phyloP scores from a whole-genome alignment of 1,140 invertebrate genomes.

The Aradophagus sp. region DNA sequence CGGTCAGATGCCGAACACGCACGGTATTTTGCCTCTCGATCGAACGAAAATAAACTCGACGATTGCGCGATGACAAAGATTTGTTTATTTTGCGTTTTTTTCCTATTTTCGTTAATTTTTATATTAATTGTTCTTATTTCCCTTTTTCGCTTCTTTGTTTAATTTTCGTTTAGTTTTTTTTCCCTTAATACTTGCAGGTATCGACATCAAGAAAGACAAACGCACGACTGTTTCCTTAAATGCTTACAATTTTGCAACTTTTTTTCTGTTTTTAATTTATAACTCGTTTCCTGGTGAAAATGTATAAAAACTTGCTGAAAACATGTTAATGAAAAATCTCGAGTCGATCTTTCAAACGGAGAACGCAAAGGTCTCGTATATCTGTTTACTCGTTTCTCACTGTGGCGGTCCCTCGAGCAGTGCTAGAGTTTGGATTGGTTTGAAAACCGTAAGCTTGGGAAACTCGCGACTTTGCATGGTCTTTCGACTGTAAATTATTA shows the following conservation, averaged over 20 bases:
- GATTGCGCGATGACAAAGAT: constrained; percentile 51
- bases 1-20: constrained; percentile 51
- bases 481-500: too few species aligned
- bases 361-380: constrained; percentile 30
- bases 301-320: constrained; percentile 54
- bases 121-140: too few species aligned
- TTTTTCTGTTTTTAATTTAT: constrained; percentile 15
- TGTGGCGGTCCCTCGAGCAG: too few species aligned
- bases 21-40: constrained; percentile 40
- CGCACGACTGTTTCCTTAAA: constrained; percentile 42
- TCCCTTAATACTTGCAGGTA: constrained; percentile 53
- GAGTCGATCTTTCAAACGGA: constrained; percentile 33
- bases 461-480: too few species aligned
- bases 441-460: constrained; percentile 3
- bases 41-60: constrained; percentile 41
- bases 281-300: constrained; percentile 34
- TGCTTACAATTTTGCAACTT: constrained; percentile 16
- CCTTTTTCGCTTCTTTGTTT: too few species aligned
- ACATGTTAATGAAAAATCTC: constrained; percentile 39
- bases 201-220: constrained; percentile 55
- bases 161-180: constrained; percentile 15
- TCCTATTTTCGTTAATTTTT: background rate
- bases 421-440: background rate
- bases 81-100: constrained; percentile 12
- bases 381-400: too few species aligned